Evolutionary conservation across 2,113 vertebrate species (phyloP).

Genomic region (Tonatia bakeri): DNA sequence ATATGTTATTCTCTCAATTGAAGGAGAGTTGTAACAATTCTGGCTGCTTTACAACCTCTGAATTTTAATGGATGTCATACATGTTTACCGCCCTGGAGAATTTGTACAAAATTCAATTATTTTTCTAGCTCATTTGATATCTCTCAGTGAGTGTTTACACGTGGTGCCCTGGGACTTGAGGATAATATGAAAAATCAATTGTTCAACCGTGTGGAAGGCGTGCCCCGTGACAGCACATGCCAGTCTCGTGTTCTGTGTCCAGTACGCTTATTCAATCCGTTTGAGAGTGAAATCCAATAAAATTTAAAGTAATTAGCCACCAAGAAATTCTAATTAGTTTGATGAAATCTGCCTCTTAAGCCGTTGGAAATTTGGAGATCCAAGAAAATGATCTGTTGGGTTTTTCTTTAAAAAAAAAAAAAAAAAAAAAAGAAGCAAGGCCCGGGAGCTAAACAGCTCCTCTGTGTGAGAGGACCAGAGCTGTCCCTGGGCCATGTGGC

Average conservation of each 20-base stretch:
- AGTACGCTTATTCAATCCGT: constrained; percentile 48
- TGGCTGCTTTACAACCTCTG: constrained; percentile 59
- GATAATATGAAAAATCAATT: constrained; percentile 79
- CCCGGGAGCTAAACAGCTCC: constrained; percentile 63
- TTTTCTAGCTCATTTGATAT: constrained; percentile 72
- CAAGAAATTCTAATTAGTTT: constrained; percentile 78
- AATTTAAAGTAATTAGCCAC: not conserved
- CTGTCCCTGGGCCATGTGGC: not conserved
- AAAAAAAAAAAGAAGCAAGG: not conserved
- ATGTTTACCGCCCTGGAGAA: constrained; percentile 75
- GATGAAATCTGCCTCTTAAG: constrained; percentile 74
- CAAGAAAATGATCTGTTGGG: constrained; percentile 49
- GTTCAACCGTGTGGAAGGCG: constrained; percentile 70
- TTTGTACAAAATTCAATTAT: constrained; percentile 79
- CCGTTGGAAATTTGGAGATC: constrained; percentile 66
- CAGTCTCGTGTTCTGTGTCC: not conserved
- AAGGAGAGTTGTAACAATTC: constrained; percentile 55
- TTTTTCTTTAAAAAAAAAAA: not conserved
- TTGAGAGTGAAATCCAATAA: constrained; percentile 57
- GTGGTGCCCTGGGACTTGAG: constrained; percentile 59
- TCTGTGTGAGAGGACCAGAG: constrained; percentile 56
- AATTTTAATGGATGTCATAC: constrained; percentile 72
- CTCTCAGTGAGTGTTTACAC: constrained; percentile 69
- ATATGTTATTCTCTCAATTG: not conserved
- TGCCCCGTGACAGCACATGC: not conserved